Evolutionary conservation across 2,888 invertebrate species (phyloP), one percentile per base, ranked within the genome.

Genomic region (Salpingus planirostris): DNA sequence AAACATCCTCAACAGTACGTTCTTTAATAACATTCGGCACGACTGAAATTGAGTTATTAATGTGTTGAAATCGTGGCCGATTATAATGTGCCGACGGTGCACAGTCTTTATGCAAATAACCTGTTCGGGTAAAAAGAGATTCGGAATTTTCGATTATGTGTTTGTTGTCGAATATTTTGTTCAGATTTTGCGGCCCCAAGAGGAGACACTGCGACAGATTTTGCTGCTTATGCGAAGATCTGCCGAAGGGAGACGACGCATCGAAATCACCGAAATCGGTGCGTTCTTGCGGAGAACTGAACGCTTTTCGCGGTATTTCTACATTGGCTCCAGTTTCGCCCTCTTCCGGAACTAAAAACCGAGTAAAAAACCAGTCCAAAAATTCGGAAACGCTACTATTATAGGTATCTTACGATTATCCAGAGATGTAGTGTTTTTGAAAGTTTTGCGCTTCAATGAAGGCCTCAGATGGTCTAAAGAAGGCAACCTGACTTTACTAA

Each of bases 401-500:
- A n/a, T n/a, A n/a, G n/a, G n/a, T n/a, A n/a, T n/a, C 58, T 59
- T 52, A 65, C 65, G 46, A 39, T 65, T 64, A 39, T 64, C 64
- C 37, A 66, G 43, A n/a, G 65, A 65, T 15, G 52, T 56, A 2
- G 58, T 55, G 31, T 56, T 62, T 42, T 59, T 60, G 33, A 55
- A 53, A 13, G 56, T 42, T 35, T 56, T 54, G 40, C 62, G 67
- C 24, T 71, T 65, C 21, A 69, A 65, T 3, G 72, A 51, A 2
- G 71, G 68, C 33, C 49, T 53, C 13, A 44, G 23, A 21, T 69
- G 66, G 31, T 70, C 74, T 29, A 76, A 60, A 11, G 74, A 73
- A 0, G 75, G 75, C 25, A 75, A 52, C 40, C 68, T 70, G 7
- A 75, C 64, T 52, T 56, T 69, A 52, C 55, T 54, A 5, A 56